phyloP scores from a whole-genome alignment of 2,113 vertebrate genomes.

The Geothlypis trichas region DNA sequence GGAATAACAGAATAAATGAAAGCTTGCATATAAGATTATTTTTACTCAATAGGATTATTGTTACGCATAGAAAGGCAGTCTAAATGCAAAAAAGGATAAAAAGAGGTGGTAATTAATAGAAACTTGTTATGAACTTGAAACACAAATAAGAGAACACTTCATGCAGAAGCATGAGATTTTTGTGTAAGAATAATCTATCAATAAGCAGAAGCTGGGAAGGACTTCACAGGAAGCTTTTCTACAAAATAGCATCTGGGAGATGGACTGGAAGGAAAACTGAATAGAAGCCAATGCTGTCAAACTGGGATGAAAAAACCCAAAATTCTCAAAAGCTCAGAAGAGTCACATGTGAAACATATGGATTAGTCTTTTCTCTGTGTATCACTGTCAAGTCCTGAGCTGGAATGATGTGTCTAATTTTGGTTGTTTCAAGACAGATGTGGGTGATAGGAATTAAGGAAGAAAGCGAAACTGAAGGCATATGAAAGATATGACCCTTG shows the following conservation, averaged over 20 bases:
- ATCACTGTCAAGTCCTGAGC: not conserved
- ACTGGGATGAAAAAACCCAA: not conserved
- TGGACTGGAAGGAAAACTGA: not conserved
- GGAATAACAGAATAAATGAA: not conserved
- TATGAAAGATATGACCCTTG: not conserved
- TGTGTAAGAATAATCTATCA: not conserved
- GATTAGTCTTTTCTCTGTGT: not conserved
- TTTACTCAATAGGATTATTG: not conserved
- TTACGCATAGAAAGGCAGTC: not conserved
- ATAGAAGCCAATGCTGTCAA: not conserved
- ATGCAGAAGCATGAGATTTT: not conserved
- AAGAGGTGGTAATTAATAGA: not conserved
- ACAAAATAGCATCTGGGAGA: not conserved
- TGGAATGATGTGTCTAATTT: not conserved
- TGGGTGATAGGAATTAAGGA: not conserved
- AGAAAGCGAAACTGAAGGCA: not conserved
- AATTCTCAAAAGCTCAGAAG: not conserved
- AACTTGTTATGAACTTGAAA: not conserved
- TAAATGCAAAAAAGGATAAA: not conserved
- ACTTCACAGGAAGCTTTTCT: not conserved
- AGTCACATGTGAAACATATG: not conserved
- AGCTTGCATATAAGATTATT: not conserved
- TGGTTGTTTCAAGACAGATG: not conserved
- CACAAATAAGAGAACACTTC: not conserved
- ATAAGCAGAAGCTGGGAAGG: not conserved